A percentile compares a stretch with the other conserved stretches of the same genome.
phyloP scores from a whole-genome alignment of 2,797 vertebrate species.

The Thamnophis elegans region DNA sequence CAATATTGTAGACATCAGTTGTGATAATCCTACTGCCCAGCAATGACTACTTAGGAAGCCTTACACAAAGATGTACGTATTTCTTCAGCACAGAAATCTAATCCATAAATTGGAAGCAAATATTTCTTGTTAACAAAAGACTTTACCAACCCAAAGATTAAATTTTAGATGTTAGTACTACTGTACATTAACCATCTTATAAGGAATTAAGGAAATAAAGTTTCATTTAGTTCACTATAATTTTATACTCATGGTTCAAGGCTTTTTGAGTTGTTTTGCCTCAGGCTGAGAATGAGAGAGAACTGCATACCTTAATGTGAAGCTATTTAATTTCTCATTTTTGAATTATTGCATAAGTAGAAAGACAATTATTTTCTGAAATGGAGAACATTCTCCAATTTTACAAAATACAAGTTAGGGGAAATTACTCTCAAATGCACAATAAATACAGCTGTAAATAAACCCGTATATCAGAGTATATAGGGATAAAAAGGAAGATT shows the following conservation, averaged over 20 bases:
- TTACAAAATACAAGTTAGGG: background rate
- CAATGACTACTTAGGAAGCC: background rate
- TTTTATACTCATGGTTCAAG: background rate
- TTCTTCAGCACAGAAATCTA: background rate
- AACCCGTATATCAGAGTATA: background rate
- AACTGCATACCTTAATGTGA: background rate
- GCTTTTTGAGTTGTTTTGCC: background rate
- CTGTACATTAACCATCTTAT: background rate
- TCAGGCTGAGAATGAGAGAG: background rate
- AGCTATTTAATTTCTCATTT: background rate
- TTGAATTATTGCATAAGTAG: background rate
- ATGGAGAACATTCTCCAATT: background rate
- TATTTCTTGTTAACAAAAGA: background rate
- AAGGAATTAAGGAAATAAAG: background rate
- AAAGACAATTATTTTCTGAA: background rate
- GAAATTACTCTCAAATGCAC: background rate
- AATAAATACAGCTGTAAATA: background rate
- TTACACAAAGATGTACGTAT: background rate
- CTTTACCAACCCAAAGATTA: background rate
- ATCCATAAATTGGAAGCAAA: background rate
- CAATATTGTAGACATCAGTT: constrained; percentile 35
- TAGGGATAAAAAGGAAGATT: background rate
- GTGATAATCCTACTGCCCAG: background rate
- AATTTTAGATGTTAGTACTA: background rate
- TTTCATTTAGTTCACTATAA: background rate